Evolutionary conservation across 2,113 vertebrate genomes (phyloP).

Genomic region (Oreotrochilus melanogaster): DNA sequence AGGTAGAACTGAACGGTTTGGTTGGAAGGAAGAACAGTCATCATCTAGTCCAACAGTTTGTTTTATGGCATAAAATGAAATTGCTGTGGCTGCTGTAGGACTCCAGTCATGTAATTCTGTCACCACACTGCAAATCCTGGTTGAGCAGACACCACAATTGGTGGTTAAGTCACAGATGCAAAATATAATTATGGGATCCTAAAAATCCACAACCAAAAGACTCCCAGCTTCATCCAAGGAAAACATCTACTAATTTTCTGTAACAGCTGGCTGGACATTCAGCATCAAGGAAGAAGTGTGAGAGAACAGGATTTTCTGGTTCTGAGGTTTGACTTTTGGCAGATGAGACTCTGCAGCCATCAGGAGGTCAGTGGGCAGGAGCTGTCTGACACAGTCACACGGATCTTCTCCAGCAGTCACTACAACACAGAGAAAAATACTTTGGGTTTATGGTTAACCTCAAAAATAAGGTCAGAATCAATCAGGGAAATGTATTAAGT

Average conservation of each 20-base stretch:
- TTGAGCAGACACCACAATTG: neutral
- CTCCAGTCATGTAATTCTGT: neutral
- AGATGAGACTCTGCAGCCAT: neutral
- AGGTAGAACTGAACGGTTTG: neutral
- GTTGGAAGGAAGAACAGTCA: neutral
- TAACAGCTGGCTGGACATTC: neutral
- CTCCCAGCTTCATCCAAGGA: neutral
- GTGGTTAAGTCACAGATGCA: neutral
- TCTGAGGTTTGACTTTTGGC: neutral
- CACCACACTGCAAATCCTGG: neutral
- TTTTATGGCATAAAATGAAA: neutral
- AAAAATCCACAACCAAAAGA: neutral
- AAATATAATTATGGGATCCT: neutral
- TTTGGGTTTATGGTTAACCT: neutral
- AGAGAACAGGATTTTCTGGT: conserved; percentile 13
- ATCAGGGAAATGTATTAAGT: neutral
- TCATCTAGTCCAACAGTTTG: neutral
- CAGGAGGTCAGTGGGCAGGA: neutral
- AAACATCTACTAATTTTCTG: neutral
- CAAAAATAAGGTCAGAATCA: neutral
- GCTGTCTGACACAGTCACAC: neutral
- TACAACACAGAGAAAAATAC: neutral
- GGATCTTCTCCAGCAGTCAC: neutral
- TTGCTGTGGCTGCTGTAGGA: neutral
- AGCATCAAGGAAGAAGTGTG: neutral